Conservation (phyloP, 2,797 vertebrate genomes). For the Molossus molossus region DNA sequence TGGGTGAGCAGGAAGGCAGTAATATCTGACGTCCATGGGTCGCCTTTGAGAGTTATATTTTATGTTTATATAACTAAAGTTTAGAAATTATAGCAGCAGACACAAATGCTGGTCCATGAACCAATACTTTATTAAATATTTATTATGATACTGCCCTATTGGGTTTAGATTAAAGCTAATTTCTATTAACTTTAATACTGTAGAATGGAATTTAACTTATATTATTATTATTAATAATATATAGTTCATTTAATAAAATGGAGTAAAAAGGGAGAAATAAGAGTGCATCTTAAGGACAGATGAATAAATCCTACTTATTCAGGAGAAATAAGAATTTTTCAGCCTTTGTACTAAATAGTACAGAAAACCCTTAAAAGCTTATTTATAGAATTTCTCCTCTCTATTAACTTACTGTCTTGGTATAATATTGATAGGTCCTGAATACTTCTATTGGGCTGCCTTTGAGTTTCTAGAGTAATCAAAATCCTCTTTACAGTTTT, state of each 20-base stretch:
- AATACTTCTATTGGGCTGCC: not conserved
- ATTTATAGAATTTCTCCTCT: not conserved
- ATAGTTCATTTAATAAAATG: not conserved
- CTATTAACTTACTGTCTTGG: not conserved
- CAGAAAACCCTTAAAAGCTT: not conserved
- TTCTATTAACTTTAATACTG: constrained; percentile 43
- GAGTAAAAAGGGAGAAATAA: not conserved
- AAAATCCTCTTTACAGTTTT: constrained; percentile 30
- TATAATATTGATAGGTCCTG: not conserved
- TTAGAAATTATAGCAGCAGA: constrained; percentile 29
- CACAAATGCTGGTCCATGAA: not conserved
- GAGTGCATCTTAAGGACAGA: not conserved
- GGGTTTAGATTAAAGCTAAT: constrained; percentile 21
- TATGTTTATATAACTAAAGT: not conserved
- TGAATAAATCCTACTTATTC: constrained; percentile 34
- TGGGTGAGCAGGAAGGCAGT: not conserved
- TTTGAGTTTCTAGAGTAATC: constrained; percentile 20
- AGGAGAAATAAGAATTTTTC: constrained; percentile 8
- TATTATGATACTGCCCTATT: not conserved
- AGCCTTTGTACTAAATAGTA: not conserved
- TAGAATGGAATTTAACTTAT: constrained; percentile 27
- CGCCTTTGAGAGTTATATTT: not conserved
- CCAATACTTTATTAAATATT: constrained; percentile 34
- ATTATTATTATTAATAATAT: not conserved
- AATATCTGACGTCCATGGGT: not conserved